Conservation (phyloP, 2,113 vertebrate genomes). For the Erythrocebus patas region DNA sequence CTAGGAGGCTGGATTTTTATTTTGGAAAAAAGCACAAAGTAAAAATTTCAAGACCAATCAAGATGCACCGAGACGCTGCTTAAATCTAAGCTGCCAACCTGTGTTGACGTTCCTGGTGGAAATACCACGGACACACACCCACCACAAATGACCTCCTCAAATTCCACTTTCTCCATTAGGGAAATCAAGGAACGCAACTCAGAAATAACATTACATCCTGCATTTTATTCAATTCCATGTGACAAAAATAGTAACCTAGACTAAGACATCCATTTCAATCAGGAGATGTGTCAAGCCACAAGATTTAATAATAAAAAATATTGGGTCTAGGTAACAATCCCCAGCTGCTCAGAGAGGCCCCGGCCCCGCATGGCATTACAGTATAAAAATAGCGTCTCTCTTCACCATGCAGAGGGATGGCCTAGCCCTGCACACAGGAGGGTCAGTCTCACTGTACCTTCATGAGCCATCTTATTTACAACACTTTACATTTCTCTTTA, state of each 20-base stretch:
- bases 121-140: slow-evolving; percentile 63
- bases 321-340: slow-evolving; percentile 83
- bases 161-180: slow-evolving; percentile 60
- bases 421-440: slow-evolving; percentile 80
- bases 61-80: slow-evolving; percentile 64
- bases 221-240: slow-evolving; percentile 89
- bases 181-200: slow-evolving; percentile 83
- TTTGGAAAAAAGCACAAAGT: slow-evolving; percentile 53
- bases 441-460: slow-evolving; percentile 77
- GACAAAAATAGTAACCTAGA: slow-evolving; percentile 89
- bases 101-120: slow-evolving; percentile 9
- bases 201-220: slow-evolving; percentile 85
- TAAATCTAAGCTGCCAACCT: slow-evolving; percentile 35
- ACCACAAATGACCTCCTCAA: slow-evolving; percentile 14
- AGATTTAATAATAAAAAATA: slow-evolving; percentile 88
- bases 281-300: slow-evolving; percentile 87
- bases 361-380: slow-evolving; percentile 82
- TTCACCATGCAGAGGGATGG: slow-evolving; percentile 82
- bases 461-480: slow-evolving; percentile 84
- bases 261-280: slow-evolving; percentile 88
- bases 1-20: slow-evolving; percentile 32
- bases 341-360: slow-evolving; percentile 80
- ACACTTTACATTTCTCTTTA: slow-evolving; percentile 80
- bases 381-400: slow-evolving; percentile 89
- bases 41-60: slow-evolving; percentile 50